These are phyloP conservation scores for Spialia ferax DNA, from an alignment of 2,888 invertebrate species.

Conservation along the genomic window DNA sequence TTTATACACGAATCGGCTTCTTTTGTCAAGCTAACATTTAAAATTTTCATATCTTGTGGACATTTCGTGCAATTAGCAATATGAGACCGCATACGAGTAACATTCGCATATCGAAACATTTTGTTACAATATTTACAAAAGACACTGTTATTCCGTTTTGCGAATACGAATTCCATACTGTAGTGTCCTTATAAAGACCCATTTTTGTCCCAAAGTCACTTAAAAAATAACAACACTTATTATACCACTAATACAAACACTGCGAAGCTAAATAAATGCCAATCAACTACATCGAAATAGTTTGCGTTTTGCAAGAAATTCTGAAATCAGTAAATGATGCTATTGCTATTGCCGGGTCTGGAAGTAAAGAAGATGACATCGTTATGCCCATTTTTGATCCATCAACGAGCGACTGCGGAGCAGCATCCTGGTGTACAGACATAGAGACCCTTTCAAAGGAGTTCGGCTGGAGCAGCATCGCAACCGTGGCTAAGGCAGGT, in stretches of 20 bases:
- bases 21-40: not conserved
- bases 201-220: not conserved
- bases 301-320: too few relatives aligned
- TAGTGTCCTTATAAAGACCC: not conserved
- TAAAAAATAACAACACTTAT: too few relatives aligned
- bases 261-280: too few relatives aligned
- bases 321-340: too few relatives aligned
- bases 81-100: not conserved
- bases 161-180: not conserved
- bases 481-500: not conserved
- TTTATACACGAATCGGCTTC: too few relatives aligned
- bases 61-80: not conserved
- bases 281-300: too few relatives aligned
- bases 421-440: not conserved
- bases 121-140: not conserved
- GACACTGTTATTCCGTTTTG: not conserved
- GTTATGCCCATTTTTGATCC: not conserved
- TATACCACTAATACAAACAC: too few relatives aligned
- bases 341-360: too few relatives aligned
- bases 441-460: not conserved
- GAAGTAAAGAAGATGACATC: not conserved
- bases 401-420: not conserved
- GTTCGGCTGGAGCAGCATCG: not conserved
- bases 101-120: not conserved
- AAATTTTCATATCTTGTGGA: not conserved